phyloP scores from a whole-genome alignment of 2,113 vertebrate genomes.

The Phalacrocorax pelagicus region DNA sequence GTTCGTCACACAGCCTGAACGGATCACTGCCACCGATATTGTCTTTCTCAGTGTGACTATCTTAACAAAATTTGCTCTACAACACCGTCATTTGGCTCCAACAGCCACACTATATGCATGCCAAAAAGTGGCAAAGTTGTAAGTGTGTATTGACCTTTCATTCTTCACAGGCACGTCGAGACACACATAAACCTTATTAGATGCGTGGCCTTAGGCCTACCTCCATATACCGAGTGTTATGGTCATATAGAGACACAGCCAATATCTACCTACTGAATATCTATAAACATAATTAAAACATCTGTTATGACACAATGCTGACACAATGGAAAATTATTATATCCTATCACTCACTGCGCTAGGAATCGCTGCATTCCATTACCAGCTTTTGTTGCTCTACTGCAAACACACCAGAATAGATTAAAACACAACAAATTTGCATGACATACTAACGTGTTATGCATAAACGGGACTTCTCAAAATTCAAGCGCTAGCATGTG shows the following conservation, averaged over 20 bases:
- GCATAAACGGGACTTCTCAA: background rate
- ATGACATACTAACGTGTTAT: background rate
- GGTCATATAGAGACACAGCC: background rate
- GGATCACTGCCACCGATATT: background rate
- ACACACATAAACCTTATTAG: background rate
- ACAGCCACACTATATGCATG: background rate
- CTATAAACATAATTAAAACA: conserved; percentile 15
- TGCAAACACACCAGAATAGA: background rate
- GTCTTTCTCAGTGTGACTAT: background rate
- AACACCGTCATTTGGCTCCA: background rate
- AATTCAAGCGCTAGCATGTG: background rate
- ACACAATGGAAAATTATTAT: background rate
- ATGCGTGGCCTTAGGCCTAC: background rate
- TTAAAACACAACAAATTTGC: background rate
- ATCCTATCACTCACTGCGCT: background rate
- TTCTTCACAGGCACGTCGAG: background rate
- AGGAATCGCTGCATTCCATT: background rate
- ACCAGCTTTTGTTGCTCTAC: background rate
- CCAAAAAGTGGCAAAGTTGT: accelerated
- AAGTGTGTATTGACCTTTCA: background rate
- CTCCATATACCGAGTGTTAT: background rate
- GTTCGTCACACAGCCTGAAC: background rate
- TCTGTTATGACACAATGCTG: background rate
- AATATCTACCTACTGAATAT: background rate
- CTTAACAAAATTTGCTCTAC: background rate